phyloP scores from a whole-genome alignment of 37 sponge, comb jelly and placozoan genomes.

The Amphimedon queenslandica region DNA sequence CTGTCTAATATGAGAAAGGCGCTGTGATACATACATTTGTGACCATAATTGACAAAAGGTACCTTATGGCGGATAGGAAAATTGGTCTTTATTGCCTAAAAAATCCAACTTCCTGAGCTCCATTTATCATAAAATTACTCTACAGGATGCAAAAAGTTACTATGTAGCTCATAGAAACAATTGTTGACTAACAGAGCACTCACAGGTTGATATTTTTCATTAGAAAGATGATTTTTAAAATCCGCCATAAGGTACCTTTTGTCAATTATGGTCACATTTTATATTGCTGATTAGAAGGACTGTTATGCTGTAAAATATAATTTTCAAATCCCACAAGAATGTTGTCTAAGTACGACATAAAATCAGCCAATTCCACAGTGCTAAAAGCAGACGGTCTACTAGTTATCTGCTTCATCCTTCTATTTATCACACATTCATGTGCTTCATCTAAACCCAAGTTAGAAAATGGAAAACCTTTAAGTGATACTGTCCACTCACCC shows the following conservation, averaged over 20 bases:
- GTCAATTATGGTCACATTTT: too few relatives aligned
- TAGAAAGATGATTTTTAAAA: too few relatives aligned
- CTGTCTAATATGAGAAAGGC: neutral
- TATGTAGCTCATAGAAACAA: too few relatives aligned
- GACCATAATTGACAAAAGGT: too few relatives aligned
- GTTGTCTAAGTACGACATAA: conserved; percentile 10
- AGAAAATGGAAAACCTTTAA: conserved; percentile 2
- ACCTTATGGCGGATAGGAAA: too few relatives aligned
- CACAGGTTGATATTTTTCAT: too few relatives aligned
- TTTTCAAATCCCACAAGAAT: neutral
- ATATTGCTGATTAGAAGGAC: neutral
- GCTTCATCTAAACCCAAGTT: conserved; percentile 11
- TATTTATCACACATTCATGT: conserved; percentile 7
- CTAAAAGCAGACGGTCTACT: conserved; percentile 6
- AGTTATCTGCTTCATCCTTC: conserved; percentile 1
- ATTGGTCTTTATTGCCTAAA: too few relatives aligned
- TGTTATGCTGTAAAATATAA: neutral
- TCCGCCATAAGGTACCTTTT: too few relatives aligned
- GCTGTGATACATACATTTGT: conserved; percentile 4
- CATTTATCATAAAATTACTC: too few relatives aligned
- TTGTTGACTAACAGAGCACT: too few relatives aligned
- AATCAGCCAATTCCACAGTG: conserved; percentile 8
- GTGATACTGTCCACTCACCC: conserved; percentile 9
- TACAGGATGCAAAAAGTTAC: too few relatives aligned
- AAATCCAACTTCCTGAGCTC: too few relatives aligned